Percentiles rank a stretch among this genome's conserved stretches.
Evolutionary conservation across 2,797 vertebrate genomes (phyloP).

Genomic region (Pelobates cultripes): DNA sequence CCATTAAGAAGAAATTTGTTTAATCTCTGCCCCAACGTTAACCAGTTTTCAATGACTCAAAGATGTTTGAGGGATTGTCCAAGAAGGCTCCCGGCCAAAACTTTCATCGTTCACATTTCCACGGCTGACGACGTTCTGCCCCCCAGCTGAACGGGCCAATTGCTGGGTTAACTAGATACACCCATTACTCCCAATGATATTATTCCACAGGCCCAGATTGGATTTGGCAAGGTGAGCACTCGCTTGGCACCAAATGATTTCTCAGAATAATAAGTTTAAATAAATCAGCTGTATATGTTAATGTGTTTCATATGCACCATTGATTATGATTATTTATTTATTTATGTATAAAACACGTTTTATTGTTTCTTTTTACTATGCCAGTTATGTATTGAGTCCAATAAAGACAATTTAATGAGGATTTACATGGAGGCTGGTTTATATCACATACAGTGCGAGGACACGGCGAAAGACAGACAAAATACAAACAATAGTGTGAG

Average conservation of each 20-base stretch:
- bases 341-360: background rate
- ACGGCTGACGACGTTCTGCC: too few species aligned
- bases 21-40: constrained; percentile 25
- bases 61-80: constrained; percentile 15
- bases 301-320: constrained; percentile 26
- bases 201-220: background rate
- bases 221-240: background rate
- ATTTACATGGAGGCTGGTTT: too few species aligned
- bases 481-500: too few species aligned
- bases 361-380: background rate
- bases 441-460: too few species aligned
- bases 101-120: background rate
- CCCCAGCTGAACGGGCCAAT: too few species aligned
- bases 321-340: constrained; percentile 1
- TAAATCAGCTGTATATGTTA: background rate
- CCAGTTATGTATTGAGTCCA: background rate
- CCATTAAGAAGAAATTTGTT: constrained; percentile 33
- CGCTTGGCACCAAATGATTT: too few species aligned
- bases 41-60: constrained; percentile 29
- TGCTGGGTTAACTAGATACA: background rate
- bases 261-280: background rate
- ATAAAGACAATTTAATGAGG: background rate
- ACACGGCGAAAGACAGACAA: too few species aligned
- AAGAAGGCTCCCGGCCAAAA: background rate
- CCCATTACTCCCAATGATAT: background rate